A percentile compares a stretch with the other conserved stretches of the same genome.
Evolutionary conservation across 2,797 vertebrate species (phyloP).

Genomic region (Odontamblyopus rebecca): DNA sequence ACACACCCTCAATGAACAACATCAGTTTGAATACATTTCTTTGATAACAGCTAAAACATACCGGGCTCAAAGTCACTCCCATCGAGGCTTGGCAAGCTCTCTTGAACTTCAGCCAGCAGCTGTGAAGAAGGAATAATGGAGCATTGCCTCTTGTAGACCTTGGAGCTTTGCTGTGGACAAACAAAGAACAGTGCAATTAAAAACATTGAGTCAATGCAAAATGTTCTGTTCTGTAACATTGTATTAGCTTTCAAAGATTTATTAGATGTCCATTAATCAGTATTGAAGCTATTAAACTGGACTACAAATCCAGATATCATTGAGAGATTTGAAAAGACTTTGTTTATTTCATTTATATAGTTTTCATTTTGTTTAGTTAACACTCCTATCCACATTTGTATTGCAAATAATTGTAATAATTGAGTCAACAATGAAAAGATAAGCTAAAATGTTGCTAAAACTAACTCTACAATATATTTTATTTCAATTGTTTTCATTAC

Average conservation of each 20-base stretch:
- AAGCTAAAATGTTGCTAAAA: neutral
- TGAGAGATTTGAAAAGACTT: neutral
- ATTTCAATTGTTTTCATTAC: neutral
- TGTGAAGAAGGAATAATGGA: slow-evolving; percentile 78
- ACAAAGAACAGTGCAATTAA: neutral
- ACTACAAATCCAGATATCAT: neutral
- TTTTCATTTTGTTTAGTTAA: neutral
- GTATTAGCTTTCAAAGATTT: neutral
- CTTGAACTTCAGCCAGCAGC: slow-evolving; percentile 78
- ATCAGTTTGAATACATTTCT: neutral
- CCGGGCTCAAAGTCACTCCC: slow-evolving; percentile 76
- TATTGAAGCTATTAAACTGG: neutral
- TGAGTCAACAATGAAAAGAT: neutral
- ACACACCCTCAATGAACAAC: neutral
- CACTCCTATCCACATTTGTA: neutral
- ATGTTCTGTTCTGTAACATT: neutral
- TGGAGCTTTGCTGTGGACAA: slow-evolving; percentile 74
- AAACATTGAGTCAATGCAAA: neutral
- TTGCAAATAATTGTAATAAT: neutral
- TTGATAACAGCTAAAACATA: slow-evolving; percentile 68
- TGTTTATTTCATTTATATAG: neutral
- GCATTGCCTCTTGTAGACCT: slow-evolving; percentile 79
- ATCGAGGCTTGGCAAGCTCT: slow-evolving; percentile 62
- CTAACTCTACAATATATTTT: neutral
- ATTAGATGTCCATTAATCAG: neutral